Conservation (phyloP, 1,140 invertebrate species). For the Drosophila tsacasi region DNA sequence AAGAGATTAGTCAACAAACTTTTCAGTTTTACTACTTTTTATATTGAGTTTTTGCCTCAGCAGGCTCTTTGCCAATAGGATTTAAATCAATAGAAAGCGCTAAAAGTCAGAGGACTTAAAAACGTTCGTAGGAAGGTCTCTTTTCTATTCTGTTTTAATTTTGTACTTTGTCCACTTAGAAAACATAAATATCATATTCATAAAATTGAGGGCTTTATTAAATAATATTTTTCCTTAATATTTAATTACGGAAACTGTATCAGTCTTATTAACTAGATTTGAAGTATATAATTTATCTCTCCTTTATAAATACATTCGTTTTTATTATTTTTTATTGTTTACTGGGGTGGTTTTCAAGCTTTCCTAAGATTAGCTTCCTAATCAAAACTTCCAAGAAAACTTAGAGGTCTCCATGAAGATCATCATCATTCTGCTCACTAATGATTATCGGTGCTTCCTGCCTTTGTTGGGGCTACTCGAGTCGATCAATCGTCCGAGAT, state of each 20-base stretch:
- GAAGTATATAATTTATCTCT: background rate
- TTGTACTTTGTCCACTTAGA: background rate
- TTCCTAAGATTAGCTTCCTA: background rate
- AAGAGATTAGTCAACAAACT: constrained; percentile 50
- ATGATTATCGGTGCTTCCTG: constrained; percentile 39
- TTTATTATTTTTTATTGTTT: too few species aligned
- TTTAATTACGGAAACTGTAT: too few species aligned
- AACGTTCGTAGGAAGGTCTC: background rate
- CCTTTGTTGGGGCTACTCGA: constrained; percentile 40
- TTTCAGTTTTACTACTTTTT: constrained; percentile 24
- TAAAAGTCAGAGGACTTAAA: background rate
- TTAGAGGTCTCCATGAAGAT: constrained; percentile 1
- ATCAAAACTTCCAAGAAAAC: constrained; percentile 34
- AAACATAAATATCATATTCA: background rate
- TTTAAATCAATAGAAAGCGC: background rate
- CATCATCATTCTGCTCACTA: constrained; percentile 26
- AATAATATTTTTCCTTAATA: background rate
- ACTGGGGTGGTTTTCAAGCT: constrained; percentile 5
- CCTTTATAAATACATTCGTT: background rate
- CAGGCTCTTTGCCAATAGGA: background rate
- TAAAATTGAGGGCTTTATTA: background rate
- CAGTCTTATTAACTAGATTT: background rate
- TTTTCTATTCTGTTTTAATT: background rate
- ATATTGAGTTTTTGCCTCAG: constrained; percentile 4
- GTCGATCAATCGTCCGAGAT: constrained; percentile 40